Evolutionary conservation across 2,113 vertebrate species (phyloP), one percentile per base, ranked within the genome.

Genomic region (Dunckerocampus dactyliophorus): DNA sequence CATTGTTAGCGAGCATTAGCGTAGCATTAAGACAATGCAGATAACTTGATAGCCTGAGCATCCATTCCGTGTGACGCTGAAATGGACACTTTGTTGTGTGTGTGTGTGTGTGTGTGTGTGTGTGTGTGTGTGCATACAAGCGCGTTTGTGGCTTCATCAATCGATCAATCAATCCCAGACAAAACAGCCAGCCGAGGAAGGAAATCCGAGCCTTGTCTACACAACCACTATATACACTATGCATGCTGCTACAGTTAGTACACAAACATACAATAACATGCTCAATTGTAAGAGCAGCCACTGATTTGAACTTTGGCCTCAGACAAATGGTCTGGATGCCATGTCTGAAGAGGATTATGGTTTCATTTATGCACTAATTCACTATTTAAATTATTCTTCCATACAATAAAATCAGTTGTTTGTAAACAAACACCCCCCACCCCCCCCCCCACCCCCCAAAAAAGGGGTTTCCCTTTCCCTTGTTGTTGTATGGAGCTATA

Each of bases 1-100:
- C 68, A 81, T 76, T 81, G 76, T 85, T 82, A 82, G 77, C 17
- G 67, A 69, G 67, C 79, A 85, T 87, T 87, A 85, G 85, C 46
- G 63, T 70, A 72, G 21, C 77, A 81, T 85, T 87, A 81, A 42
- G 71, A 75, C 76, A 57, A 78, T 59, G 48, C 47, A 69, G 63
- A 72, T 57, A 65, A 64, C 71, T 64, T 64, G 59, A 82, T 76
- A 62, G 49, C 49, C 31, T 46, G 56, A 66, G 57, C 60, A 60
- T 12, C 3, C 55, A 22, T 47, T 67, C 49, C 34, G 8, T 22
- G 46, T 63, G 65, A 56, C 48, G 20, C 3, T 63, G 55, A 62
- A 63, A 62, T 16, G 63, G 45, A 76, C 65, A 62, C 65, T 49
- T 12, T n/a, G 16, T 60, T 58, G 19, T 15, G 8, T 47, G 45